phyloP scores from a whole-genome alignment of 2,888 invertebrate species.

The Cotesia congregata region DNA sequence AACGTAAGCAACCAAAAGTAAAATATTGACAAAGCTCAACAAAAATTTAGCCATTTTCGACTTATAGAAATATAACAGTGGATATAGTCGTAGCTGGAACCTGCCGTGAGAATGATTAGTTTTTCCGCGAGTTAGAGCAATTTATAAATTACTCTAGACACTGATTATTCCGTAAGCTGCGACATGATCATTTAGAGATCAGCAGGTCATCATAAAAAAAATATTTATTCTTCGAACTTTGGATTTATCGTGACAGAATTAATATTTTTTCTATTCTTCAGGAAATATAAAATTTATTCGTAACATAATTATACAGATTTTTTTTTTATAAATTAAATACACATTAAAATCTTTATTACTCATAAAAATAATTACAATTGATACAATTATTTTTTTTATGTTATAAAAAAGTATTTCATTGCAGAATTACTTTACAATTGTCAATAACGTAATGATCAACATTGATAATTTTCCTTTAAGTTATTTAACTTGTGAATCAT shows the following conservation, averaged over 20 bases:
- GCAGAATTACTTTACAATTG: not conserved
- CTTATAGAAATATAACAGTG: not conserved
- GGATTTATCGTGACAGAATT: slow-evolving; percentile 46
- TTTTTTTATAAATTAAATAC: not conserved
- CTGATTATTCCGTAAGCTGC: not conserved
- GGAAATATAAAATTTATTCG: not conserved
- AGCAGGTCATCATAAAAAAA: slow-evolving; percentile 13
- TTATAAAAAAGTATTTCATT: not conserved
- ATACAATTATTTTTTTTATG: not conserved
- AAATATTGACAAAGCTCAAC: slow-evolving; percentile 28
- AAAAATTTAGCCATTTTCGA: slow-evolving; percentile 39
- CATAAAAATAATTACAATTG: not conserved
- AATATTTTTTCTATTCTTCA: slow-evolving; percentile 32
- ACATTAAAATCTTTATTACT: not conserved
- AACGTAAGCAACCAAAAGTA: slow-evolving; percentile 34
- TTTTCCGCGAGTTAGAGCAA: not conserved
- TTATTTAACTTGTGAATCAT: not conserved
- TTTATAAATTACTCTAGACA: not conserved
- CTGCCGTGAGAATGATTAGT: not conserved
- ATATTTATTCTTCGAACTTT: slow-evolving; percentile 18
- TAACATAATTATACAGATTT: not conserved
- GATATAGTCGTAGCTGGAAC: not conserved
- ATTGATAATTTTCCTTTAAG: not conserved
- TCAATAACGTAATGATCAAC: not conserved
- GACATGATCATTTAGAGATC: not conserved